Conservation (phyloP, 2,113 vertebrate species). For the Urocitellus parryii region DNA sequence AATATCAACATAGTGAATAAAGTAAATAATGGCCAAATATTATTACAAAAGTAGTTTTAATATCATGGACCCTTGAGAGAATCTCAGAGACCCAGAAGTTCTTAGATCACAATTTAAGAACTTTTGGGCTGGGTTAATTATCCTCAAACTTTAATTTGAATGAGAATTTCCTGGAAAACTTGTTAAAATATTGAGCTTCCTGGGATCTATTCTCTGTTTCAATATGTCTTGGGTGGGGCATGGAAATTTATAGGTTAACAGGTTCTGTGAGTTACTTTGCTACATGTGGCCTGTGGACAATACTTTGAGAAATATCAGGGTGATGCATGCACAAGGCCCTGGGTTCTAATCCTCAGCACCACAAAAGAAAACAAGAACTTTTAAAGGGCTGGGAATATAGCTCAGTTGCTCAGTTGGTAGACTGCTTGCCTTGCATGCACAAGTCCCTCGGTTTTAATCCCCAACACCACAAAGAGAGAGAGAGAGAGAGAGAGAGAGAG, state of each 20-base stretch:
- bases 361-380: too few species aligned
- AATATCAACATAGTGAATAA: constrained; percentile 27
- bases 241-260: constrained; percentile 56
- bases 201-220: not conserved
- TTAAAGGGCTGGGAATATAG: too few species aligned
- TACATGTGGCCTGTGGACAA: not conserved
- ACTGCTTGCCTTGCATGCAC: too few species aligned
- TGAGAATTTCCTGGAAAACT: constrained; percentile 2
- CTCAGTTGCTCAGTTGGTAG: too few species aligned
- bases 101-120: constrained; percentile 29
- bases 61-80: not conserved
- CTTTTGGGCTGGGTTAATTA: not conserved
- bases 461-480: too few species aligned
- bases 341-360: too few species aligned
- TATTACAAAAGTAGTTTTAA: constrained; percentile 57
- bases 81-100: not conserved
- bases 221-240: not conserved
- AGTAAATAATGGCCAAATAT: constrained; percentile 6
- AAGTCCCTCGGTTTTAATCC: too few species aligned
- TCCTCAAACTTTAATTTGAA: constrained; percentile 32
- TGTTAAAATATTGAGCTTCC: constrained; percentile 44
- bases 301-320: constrained; percentile 38
- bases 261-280: constrained; percentile 33
- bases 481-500: too few species aligned
- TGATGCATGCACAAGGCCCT: not conserved